A percentile compares a stretch with the other conserved stretches of the same genome.
These are phyloP conservation scores for Tethya wilhelma DNA, from an alignment of 37 sponge, comb jelly and placozoan genomes.

Conservation along the genomic window DNA sequence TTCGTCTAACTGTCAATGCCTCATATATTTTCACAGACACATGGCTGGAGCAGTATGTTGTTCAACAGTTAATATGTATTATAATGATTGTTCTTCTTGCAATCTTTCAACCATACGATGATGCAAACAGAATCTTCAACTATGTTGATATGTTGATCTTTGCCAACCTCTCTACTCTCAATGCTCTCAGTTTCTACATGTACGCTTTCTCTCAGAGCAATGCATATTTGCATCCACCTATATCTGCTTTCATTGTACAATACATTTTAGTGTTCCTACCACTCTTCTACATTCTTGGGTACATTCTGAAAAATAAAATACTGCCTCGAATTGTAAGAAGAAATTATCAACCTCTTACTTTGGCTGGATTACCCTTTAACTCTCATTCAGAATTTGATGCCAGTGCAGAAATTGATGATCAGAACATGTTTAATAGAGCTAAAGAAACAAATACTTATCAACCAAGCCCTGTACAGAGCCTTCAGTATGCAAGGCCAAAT, in stretches of 20 bases:
- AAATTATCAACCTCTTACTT: no score
- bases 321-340: no score
- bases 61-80: slow-evolving; percentile 10
- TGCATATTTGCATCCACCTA: neutral
- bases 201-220: neutral
- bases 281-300: slow-evolving; percentile 28
- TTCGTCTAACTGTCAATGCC: slow-evolving; percentile 29
- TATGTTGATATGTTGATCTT: slow-evolving; percentile 52
- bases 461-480: no score
- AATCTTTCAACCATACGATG: slow-evolving; percentile 40
- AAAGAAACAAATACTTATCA: slow-evolving; percentile 16
- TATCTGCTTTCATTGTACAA: slow-evolving; percentile 1
- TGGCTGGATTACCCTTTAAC: no score
- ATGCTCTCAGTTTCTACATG: slow-evolving; percentile 32
- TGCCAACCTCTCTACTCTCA: slow-evolving; percentile 44
- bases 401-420: neutral
- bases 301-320: no score
- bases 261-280: slow-evolving; percentile 46
- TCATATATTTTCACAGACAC: neutral
- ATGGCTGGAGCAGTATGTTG: slow-evolving; percentile 25
- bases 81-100: slow-evolving; percentile 11
- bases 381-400: no score
- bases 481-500: no score
- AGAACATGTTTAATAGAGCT: slow-evolving; percentile 11
- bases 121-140: slow-evolving; percentile 20